Evolutionary conservation across 2,888 invertebrate genomes (phyloP).

Genomic region (Spicauda simplicius): DNA sequence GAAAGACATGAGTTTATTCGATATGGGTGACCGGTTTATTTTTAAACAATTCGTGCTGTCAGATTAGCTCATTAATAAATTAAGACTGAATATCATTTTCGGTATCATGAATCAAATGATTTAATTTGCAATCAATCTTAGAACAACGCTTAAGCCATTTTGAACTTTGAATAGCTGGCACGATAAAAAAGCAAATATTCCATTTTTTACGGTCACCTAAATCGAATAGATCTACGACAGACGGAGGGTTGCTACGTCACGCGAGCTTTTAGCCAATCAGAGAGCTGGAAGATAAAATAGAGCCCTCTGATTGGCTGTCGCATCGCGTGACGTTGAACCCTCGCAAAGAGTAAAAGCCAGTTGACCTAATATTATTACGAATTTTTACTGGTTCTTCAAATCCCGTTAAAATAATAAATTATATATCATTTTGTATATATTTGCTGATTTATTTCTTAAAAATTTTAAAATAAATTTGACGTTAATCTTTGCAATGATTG

Average conservation of each 20-base stretch:
- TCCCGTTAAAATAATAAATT: conserved; percentile 28
- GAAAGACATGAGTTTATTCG: conserved; percentile 25
- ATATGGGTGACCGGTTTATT: conserved; percentile 19
- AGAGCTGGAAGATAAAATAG: conserved; percentile 4
- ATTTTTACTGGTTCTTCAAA: conserved; percentile 34
- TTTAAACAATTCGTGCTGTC: neutral
- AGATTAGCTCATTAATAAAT: conserved; percentile 9
- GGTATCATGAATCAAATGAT: neutral
- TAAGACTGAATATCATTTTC: conserved; percentile 28
- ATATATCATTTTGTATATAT: conserved; percentile 22
- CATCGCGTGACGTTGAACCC: conserved; percentile 30
- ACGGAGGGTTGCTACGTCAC: conserved; percentile 35
- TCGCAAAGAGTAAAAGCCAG: conserved; percentile 26
- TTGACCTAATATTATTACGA: conserved; percentile 37
- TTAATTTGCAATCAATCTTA: conserved; percentile 7
- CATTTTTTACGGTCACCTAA: conserved; percentile 47
- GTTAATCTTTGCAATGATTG: conserved; percentile 15
- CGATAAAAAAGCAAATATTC: conserved; percentile 2
- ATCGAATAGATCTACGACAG: conserved; percentile 34
- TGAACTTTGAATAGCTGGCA: neutral
- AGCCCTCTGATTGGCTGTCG: conserved; percentile 20
- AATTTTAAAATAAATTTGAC: conserved; percentile 1
- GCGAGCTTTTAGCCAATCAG: conserved; percentile 25
- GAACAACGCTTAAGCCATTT: conserved; percentile 6
- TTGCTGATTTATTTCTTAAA: neutral